Base-by-base conservation (phyloP, 2,888 invertebrate species). In the Tyria jacobaeae region DNA sequence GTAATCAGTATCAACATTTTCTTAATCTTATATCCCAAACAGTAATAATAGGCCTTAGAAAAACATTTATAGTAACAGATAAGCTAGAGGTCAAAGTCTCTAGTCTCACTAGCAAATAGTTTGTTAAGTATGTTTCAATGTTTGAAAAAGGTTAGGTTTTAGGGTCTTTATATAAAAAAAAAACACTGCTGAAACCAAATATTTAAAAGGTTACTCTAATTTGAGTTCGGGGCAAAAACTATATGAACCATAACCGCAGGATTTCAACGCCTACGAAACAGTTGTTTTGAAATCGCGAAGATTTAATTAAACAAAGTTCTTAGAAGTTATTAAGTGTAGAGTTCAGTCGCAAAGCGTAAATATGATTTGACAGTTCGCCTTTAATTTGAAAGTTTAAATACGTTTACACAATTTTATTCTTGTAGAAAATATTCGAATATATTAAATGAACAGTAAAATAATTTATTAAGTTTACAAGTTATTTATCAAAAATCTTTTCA, bases 251-350 rank as follows among this genome's bases (percentile, higher is more conserved):
- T 78, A 76, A 72, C 78, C 80, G 68, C 80, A 66, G 71, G 74
- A 77, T 67, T 72, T 67, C 76, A 64, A 62, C 58, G 62, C 68
- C 66, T 66, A 68, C 68, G 55, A 70, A 81, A 76, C 87, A 88
- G 87, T 85, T 88, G 88, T 84, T 87, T 87, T 84, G 80, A 82
- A 88, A 88, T 82, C 84, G 82, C 76, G 76, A 70, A 85, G 87
- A 89, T 87, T 88, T 89, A 88, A 89, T 89, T 89, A 88, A 87
- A 85, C 77, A 78, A 88, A 88, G 78, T 88, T 85, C 71, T 64
- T 31, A 41, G 31, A 55, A 55, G 37, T 55, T 55, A 21, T 75
- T 67, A 79, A 84, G 81, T 83, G 82, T 84, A 82, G 80, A 79
- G 71, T 75, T 75, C 59, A 66, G 63, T 70, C 68, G 57, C 51